Conservation (phyloP, 2,113 vertebrate species). For the Heptranchias perlo region DNA sequence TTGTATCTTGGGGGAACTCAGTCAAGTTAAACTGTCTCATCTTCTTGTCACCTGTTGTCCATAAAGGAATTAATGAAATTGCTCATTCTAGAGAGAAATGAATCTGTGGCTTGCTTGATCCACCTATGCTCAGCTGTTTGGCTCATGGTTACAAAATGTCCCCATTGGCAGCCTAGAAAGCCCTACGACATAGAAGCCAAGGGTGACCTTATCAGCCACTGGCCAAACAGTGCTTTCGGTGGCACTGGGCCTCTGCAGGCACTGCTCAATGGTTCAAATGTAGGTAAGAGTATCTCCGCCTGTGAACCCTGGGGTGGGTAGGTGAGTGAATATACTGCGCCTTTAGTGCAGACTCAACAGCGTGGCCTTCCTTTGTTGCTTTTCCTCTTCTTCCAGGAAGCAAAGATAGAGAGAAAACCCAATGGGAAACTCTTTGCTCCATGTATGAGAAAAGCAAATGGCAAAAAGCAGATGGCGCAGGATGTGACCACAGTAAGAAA, state of each 20-base stretch:
- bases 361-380: neutral
- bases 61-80: neutral
- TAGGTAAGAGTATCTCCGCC: neutral
- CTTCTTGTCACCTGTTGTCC: neutral
- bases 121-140: neutral
- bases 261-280: neutral
- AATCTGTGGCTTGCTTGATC: neutral
- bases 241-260: neutral
- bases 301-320: neutral
- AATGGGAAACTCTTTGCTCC: neutral
- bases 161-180: neutral
- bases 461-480: neutral
- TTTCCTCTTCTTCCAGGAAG: neutral
- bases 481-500: neutral
- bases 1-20: neutral
- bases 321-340: neutral
- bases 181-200: neutral
- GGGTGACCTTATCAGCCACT: neutral
- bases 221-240: neutral
- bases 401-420: neutral
- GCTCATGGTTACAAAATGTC: too few species aligned
- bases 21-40: neutral
- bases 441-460: neutral
- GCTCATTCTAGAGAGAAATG: neutral
- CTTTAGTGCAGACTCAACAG: neutral